A percentile compares a stretch with the other conserved stretches of the same genome.
Conservation (phyloP, 2,888 invertebrate species). For the Fabriciana adippe region DNA sequence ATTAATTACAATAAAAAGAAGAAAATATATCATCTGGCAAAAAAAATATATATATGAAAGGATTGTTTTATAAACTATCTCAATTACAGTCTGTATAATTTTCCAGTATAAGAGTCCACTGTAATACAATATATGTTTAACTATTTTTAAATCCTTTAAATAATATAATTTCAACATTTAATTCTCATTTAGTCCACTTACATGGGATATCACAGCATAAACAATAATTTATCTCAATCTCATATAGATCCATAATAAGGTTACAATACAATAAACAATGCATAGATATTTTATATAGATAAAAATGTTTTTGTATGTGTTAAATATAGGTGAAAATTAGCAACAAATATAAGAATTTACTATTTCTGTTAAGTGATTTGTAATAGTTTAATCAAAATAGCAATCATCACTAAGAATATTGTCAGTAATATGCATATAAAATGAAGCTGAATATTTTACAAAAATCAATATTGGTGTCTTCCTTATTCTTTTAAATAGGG, state of each 20-base stretch:
- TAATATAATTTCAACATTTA: too few species aligned
- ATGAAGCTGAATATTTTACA: conserved; percentile 4
- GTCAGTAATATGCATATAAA: not conserved
- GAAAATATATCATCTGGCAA: conserved; percentile 1
- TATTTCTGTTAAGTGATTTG: too few species aligned
- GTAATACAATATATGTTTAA: not conserved
- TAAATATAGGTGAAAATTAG: too few species aligned
- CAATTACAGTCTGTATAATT: conserved; percentile 3
- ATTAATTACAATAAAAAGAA: not conserved
- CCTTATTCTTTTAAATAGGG: not conserved
- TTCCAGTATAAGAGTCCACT: conserved; percentile 1
- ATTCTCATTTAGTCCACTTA: too few species aligned
- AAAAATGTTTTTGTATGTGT: too few species aligned
- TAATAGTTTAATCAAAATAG: not conserved
- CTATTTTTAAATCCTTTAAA: too few species aligned
- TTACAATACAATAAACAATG: too few species aligned
- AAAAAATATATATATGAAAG: not conserved
- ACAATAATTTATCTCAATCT: too few species aligned
- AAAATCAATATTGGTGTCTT: not conserved
- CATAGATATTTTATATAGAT: too few species aligned
- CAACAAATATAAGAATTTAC: too few species aligned
- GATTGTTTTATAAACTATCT: conserved; percentile 16
- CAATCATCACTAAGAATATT: not conserved
- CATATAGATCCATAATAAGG: too few species aligned
- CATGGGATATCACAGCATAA: too few species aligned